These are phyloP conservation scores for Myxocyprinus asiaticus DNA, from an alignment of 2,113 vertebrate species.

Conservation along the genomic window DNA sequence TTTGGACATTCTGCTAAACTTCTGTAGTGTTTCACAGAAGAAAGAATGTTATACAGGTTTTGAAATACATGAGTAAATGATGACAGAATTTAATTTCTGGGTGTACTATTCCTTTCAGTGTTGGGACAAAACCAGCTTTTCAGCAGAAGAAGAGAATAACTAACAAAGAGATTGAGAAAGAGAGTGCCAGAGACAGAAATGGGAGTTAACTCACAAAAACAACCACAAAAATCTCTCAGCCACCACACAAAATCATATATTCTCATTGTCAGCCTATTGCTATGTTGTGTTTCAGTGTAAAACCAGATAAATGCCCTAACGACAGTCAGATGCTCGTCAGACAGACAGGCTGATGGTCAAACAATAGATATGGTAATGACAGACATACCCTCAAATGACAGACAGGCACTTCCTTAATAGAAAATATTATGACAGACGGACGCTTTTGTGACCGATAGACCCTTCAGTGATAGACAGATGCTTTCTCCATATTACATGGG, in stretches of 20 bases:
- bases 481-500: background rate
- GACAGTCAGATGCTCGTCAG: constrained; percentile 10
- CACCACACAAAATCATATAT: background rate
- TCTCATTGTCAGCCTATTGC: background rate
- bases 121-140: background rate
- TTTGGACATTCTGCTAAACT: no score
- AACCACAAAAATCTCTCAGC: background rate
- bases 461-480: constrained; percentile 12
- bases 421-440: constrained; percentile 23
- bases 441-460: constrained; percentile 1
- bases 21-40: no score
- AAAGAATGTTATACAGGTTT: no score
- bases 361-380: constrained; percentile 24
- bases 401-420: constrained; percentile 8
- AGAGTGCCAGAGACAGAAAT: background rate
- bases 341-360: background rate
- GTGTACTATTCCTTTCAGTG: background rate
- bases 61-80: no score
- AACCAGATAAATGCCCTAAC: background rate
- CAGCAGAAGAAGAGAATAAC: background rate
- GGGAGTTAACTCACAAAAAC: background rate
- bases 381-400: constrained; percentile 8
- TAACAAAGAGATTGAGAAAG: background rate
- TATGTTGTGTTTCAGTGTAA: background rate
- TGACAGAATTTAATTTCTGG: no score